Evolutionary conservation across 2,113 vertebrate species (phyloP).

Genomic region (Eulemur macaco): DNA sequence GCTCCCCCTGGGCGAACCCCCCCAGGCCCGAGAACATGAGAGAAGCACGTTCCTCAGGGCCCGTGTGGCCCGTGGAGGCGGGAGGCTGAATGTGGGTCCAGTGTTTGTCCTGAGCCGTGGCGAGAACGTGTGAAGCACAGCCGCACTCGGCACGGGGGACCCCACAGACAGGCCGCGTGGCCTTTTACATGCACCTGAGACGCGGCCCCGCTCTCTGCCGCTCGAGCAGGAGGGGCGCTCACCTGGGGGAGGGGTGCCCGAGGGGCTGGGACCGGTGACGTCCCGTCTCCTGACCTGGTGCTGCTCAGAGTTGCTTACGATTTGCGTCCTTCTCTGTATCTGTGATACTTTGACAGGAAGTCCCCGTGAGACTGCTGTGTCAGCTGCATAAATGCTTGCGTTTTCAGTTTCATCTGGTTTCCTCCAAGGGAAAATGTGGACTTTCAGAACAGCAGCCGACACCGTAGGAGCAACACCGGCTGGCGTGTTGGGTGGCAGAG

Average conservation of each 20-base stretch:
- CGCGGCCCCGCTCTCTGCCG: background rate
- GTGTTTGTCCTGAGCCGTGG: rapidly evolving
- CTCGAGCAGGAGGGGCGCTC: background rate
- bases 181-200: rapidly evolving
- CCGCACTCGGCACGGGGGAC: rapidly evolving
- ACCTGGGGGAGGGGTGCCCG: background rate
- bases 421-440: background rate
- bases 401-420: background rate
- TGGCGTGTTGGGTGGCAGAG: background rate
- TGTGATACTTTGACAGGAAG: background rate
- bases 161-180: background rate
- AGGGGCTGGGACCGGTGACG: background rate
- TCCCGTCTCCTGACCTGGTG: background rate
- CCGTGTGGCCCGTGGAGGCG: background rate
- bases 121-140: background rate
- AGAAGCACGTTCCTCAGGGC: background rate
- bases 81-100: background rate
- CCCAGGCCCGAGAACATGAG: background rate
- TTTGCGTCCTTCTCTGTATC: too few relatives aligned
- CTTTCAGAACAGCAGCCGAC: background rate
- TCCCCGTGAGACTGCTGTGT: rapidly evolving
- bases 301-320: background rate
- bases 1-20: background rate
- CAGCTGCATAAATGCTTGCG: rapidly evolving
- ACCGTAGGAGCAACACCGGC: too few relatives aligned